Evolutionary conservation across 2,888 invertebrate genomes (phyloP).

Genomic region (Limnephilus auricula): DNA sequence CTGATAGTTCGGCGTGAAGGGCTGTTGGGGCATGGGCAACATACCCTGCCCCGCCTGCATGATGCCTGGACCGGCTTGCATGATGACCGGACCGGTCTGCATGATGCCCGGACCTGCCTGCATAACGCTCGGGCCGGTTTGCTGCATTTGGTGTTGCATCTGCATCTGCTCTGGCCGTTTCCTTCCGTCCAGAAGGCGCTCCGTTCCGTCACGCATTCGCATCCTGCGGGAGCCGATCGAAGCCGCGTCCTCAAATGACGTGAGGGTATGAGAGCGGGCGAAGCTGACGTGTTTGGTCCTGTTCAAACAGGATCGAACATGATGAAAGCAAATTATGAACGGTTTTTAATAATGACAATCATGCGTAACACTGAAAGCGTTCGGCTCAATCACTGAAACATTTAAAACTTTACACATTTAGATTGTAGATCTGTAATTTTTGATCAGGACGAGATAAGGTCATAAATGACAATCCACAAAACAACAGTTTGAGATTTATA

Average conservation of each 20-base stretch:
- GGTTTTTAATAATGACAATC: not conserved
- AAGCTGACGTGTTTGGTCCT: slow-evolving; percentile 95
- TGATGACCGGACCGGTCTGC: slow-evolving; percentile 52
- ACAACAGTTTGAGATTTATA: not conserved
- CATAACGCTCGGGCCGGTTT: not conserved
- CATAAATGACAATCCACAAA: not conserved
- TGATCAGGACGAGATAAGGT: not conserved
- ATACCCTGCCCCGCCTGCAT: slow-evolving; percentile 54
- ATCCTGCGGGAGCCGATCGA: slow-evolving; percentile 73
- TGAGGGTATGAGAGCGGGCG: slow-evolving; percentile 90
- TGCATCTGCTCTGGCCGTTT: slow-evolving; percentile 74
- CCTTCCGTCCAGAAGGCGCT: slow-evolving; percentile 86
- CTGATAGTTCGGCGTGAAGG: slow-evolving; percentile 61
- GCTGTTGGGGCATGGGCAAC: slow-evolving; percentile 51
- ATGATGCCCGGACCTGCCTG: not conserved
- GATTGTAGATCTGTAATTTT: not conserved
- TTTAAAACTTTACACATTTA: not conserved
- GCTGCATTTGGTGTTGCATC: slow-evolving; percentile 67
- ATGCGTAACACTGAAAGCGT: not conserved
- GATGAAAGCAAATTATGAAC: slow-evolving; percentile 27
- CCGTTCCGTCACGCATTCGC: slow-evolving; percentile 73
- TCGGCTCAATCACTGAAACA: not conserved
- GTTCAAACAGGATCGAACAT: slow-evolving; percentile 64
- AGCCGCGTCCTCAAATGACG: slow-evolving; percentile 87
- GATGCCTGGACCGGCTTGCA: slow-evolving; percentile 4